phyloP scores from a whole-genome alignment of 2,797 vertebrate species.

The Microctenopoma stevenorrisi region DNA sequence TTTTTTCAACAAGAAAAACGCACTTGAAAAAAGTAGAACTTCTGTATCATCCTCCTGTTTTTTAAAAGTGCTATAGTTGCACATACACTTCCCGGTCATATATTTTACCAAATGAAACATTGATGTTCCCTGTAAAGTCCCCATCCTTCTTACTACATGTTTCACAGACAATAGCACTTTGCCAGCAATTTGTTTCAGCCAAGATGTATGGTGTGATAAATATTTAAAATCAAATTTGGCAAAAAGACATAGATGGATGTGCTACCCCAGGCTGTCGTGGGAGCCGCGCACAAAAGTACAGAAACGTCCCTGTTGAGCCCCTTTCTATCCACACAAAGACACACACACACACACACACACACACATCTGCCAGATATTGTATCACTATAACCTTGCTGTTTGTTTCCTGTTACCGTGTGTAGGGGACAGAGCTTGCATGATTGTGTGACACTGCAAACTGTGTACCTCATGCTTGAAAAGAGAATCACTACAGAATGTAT shows the following conservation, averaged over 20 bases:
- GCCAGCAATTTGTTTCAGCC: constrained; percentile 96
- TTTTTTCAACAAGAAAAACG: constrained; percentile 21
- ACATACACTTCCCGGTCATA: constrained; percentile 83
- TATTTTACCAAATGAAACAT: constrained; percentile 99
- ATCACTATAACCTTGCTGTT: not conserved
- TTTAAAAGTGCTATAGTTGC: constrained; percentile 76
- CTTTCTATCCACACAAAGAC: constrained; percentile 28
- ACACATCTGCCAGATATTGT: constrained; percentile 16
- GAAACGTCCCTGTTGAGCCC: constrained; percentile 61
- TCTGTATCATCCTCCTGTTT: constrained; percentile 57
- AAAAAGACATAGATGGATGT: constrained; percentile 99
- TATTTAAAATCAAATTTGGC: constrained; percentile 99
- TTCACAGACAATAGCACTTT: constrained; percentile 98
- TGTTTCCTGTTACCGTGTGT: not conserved
- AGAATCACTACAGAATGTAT: constrained; percentile 1
- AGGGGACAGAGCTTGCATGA: not conserved
- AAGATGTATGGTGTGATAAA: constrained; percentile 99
- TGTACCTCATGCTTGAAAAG: not conserved
- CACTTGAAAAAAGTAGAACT: constrained; percentile 62
- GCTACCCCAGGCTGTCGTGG: constrained; percentile 85
- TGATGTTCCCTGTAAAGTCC: constrained; percentile 96
- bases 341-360: constrained; percentile 9
- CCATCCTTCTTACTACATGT: constrained; percentile 95
- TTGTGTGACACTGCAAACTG: not conserved
- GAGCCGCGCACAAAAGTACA: constrained; percentile 75